Evolutionary conservation across 2,113 vertebrate genomes (phyloP), one percentile per base, ranked within the genome.

Genomic region (Loxodonta africana): DNA sequence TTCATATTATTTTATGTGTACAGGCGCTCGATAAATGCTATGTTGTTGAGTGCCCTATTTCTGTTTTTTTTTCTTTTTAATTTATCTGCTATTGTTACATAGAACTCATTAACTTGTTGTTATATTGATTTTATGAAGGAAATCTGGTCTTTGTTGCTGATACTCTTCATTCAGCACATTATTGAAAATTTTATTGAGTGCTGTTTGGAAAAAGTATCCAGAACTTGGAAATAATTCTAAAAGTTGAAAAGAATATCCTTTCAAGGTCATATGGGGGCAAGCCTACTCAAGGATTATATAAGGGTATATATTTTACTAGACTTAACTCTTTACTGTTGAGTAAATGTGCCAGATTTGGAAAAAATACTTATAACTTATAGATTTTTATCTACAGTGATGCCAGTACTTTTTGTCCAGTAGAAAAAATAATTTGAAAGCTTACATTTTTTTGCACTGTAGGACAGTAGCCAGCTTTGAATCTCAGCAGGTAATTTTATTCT

Each of bases 31-130:
- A 48, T 51, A 63, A 83, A 80, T 96, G 17, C 77, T 83, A 20
- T 12, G 1, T 18, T 78, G 14, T 78, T 90, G 17, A 89, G 4
- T 0, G 1, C 5, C 44, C 0, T 0, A 1, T n/a, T 44, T 78
- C 57, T 84, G 14, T 48, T 48, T 6, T 48, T 48, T 9, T 48
- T 48, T 48, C 8, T 83, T n/a, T 96, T 90, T 77, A 46, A 69
- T 33, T 82, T 83, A 71, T 53, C 21, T 91, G 2, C 8, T 74
- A 4, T 57, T 33, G 46, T 60, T 6, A 73, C 0, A 46, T 2
- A 73, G 5, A 9, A 0, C 46, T 53, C 20, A 0, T 90, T 69
- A 85, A 7, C 1, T 83, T 76, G 18, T 62, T 90, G 23, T 44
- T 33, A 10, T 63, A 85, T 62, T 88, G 33, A 88, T 51, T 90